A percentile compares a stretch with the other conserved stretches of the same genome.
Evolutionary conservation across 2,797 vertebrate genomes (phyloP).

Genomic region (Menidia menidia): DNA sequence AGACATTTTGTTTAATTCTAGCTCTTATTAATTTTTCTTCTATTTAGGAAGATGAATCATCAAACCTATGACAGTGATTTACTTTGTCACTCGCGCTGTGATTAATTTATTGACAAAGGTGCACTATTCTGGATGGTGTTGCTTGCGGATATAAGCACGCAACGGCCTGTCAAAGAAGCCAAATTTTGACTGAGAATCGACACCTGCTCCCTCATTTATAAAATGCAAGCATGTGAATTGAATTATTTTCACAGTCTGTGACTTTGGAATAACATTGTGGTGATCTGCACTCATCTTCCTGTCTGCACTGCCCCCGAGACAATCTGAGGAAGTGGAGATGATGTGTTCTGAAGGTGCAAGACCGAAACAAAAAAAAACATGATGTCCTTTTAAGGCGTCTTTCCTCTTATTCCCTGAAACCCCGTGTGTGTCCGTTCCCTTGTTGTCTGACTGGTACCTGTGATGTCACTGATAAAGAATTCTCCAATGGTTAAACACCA

Average conservation of each 20-base stretch:
- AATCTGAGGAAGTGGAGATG: constrained; percentile 64
- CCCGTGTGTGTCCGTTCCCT: not conserved
- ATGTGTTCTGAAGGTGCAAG: constrained; percentile 27
- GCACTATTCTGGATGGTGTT: not conserved
- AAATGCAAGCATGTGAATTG: not conserved
- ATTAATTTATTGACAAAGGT: constrained; percentile 19
- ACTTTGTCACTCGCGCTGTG: not conserved
- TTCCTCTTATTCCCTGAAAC: constrained; percentile 33
- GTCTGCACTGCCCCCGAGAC: constrained; percentile 49
- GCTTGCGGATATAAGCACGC: constrained; percentile 10
- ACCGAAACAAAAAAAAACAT: constrained; percentile 44
- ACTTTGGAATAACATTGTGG: constrained; percentile 15
- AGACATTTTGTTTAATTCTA: not conserved
- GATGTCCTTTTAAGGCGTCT: constrained; percentile 67
- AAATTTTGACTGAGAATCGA: constrained; percentile 11
- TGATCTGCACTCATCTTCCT: constrained; percentile 17
- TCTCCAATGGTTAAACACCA: constrained; percentile 44
- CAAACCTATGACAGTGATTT: constrained; percentile 12
- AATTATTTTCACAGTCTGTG: constrained; percentile 20
- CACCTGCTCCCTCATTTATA: not conserved
- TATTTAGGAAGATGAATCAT: not conserved
- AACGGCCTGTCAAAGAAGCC: constrained; percentile 19
- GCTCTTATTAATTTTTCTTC: not conserved
- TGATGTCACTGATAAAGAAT: constrained; percentile 76
- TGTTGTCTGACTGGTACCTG: constrained; percentile 32